A percentile compares a stretch with the other conserved stretches of the same genome.
These are phyloP conservation scores for Epirrhoe tristata DNA, from an alignment of 2,888 invertebrate genomes.

Conservation along the genomic window DNA sequence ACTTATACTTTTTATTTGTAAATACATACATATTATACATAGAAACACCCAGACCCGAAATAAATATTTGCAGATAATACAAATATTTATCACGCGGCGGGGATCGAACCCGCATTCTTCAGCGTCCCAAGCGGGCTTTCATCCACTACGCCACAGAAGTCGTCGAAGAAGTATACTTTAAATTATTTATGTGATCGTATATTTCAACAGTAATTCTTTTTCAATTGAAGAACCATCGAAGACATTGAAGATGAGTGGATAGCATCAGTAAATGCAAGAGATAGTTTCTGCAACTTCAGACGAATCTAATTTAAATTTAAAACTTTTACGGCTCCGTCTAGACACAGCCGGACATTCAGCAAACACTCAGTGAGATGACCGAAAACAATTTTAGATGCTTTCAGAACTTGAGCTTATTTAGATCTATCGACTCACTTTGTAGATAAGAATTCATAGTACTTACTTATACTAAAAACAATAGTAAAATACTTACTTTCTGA, in stretches of 20 bases:
- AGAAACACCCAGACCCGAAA: too few species aligned
- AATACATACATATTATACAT: too few species aligned
- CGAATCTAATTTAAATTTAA: conserved; percentile 77
- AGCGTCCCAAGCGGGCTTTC: too few species aligned
- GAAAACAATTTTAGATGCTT: conserved; percentile 34
- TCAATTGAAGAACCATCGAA: not conserved
- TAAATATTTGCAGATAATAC: too few species aligned
- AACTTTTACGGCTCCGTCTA: conserved; percentile 71
- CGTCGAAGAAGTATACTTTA: too few species aligned
- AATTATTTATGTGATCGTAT: too few species aligned
- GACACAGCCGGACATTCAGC: conserved; percentile 48
- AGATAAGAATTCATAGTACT: not conserved
- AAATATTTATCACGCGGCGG: too few species aligned
- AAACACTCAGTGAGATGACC: conserved; percentile 33
- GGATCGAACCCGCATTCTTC: too few species aligned
- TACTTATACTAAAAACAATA: too few species aligned
- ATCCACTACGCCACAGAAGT: too few species aligned
- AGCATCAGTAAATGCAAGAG: conserved; percentile 71
- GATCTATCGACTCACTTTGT: not conserved
- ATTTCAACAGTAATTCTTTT: too few species aligned
- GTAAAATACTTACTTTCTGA: not conserved
- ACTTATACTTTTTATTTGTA: too few species aligned
- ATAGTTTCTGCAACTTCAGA: conserved; percentile 74
- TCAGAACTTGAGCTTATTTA: not conserved
- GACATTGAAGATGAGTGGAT: conserved; percentile 54